A percentile compares a stretch with the other conserved stretches of the same genome.
phyloP scores from a whole-genome alignment of 2,113 vertebrate species.

The Sinocyclocheilus anophthalmus region DNA sequence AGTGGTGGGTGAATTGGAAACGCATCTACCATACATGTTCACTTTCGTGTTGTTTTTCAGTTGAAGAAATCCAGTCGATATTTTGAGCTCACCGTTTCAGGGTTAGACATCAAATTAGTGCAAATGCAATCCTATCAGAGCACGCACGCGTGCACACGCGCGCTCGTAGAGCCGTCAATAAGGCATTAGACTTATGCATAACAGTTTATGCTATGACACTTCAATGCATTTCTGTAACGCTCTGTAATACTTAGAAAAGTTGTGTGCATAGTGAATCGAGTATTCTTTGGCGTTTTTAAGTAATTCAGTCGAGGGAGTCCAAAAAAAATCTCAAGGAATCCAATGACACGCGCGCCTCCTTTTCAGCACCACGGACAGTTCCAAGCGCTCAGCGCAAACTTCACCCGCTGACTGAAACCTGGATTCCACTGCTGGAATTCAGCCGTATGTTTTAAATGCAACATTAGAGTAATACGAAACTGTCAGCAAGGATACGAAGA shows the following conservation, averaged over 20 bases:
- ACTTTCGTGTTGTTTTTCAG: not conserved
- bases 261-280: too few species aligned
- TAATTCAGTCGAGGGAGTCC: not conserved
- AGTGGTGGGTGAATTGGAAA: not conserved
- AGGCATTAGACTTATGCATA: not conserved
- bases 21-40: not conserved
- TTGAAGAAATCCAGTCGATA: not conserved
- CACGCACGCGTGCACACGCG: not conserved
- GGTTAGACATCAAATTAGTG: not conserved
- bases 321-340: slow-evolving; percentile 58
- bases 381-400: slow-evolving; percentile 62
- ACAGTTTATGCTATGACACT: not conserved
- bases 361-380: slow-evolving; percentile 76
- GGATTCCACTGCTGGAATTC: slow-evolving; percentile 32
- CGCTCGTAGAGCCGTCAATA: not conserved
- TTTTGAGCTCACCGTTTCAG: not conserved
- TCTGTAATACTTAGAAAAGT: not conserved
- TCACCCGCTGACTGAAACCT: slow-evolving; percentile 47
- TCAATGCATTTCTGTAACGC: not conserved
- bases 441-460: not conserved
- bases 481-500: not conserved
- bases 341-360: slow-evolving; percentile 25
- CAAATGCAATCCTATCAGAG: not conserved
- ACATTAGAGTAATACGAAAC: not conserved
- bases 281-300: not conserved